phyloP scores from a whole-genome alignment of 2,888 invertebrate genomes.

The Isoperla grammatica region DNA sequence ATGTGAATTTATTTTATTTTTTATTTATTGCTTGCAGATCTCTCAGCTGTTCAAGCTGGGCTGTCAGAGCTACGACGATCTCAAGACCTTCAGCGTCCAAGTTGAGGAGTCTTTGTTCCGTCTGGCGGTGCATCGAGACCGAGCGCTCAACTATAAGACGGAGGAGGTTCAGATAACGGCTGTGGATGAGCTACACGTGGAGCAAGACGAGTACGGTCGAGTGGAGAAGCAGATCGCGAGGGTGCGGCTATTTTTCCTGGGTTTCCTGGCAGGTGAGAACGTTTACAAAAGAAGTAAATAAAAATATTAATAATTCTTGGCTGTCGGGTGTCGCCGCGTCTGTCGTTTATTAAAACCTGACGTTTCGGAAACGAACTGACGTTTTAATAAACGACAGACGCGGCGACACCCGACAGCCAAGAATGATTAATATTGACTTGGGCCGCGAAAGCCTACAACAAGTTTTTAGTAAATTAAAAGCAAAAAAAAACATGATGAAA shows the following conservation, averaged over 20 bases:
- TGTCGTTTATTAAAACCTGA: too few relatives aligned
- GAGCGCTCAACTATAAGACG: constrained; percentile 88
- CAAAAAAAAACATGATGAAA: neutral
- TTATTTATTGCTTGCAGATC: constrained; percentile 60
- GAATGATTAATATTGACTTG: too few relatives aligned
- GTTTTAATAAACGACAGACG: constrained; percentile 4
- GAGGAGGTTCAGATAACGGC: constrained; percentile 93
- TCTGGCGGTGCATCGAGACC: constrained; percentile 76
- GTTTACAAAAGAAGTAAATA: too few relatives aligned
- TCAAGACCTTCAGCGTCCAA: constrained; percentile 85
- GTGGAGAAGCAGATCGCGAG: constrained; percentile 89
- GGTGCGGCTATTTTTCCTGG: constrained; percentile 91
- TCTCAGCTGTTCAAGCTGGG: constrained; percentile 96
- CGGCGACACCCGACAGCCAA: too few relatives aligned
- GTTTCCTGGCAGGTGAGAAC: constrained; percentile 80
- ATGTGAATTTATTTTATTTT: too few relatives aligned
- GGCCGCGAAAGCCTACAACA: too few relatives aligned
- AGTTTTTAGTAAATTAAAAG: too few relatives aligned
- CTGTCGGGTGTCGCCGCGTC: too few relatives aligned
- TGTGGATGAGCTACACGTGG: constrained; percentile 88
- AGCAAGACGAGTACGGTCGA: constrained; percentile 78
- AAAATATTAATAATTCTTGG: too few relatives aligned
- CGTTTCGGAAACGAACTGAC: neutral
- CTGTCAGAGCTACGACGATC: constrained; percentile 78
- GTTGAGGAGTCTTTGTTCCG: constrained; percentile 91